Percentiles rank a stretch among this genome's conserved stretches.
Conservation (phyloP, 2,113 vertebrate genomes). For the Grammomys surdaster region DNA sequence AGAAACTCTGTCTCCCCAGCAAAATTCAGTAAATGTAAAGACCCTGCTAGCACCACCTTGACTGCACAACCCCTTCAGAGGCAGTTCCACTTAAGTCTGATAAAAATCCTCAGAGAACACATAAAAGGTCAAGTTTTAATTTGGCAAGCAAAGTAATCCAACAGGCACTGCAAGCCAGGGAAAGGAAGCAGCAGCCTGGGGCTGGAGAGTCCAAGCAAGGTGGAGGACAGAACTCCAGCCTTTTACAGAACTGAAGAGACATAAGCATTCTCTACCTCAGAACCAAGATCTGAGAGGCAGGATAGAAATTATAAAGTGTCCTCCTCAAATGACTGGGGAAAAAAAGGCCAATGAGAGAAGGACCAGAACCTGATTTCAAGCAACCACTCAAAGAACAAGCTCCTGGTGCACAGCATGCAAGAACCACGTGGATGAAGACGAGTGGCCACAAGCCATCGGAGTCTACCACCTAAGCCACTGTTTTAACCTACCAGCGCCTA, state of each 20-base stretch:
- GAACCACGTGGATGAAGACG: background rate
- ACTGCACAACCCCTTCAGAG: constrained; percentile 48
- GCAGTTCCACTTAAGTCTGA: constrained; percentile 61
- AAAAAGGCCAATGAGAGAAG: background rate
- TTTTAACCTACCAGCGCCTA: background rate
- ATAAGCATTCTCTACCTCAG: background rate
- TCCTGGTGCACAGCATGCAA: background rate
- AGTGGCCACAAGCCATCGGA: background rate
- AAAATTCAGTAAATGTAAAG: background rate
- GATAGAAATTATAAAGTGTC: background rate
- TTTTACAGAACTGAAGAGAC: background rate
- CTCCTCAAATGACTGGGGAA: background rate
- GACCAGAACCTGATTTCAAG: background rate
- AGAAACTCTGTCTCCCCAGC: constrained; percentile 22
- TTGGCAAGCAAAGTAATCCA: constrained; percentile 83
- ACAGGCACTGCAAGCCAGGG: constrained; percentile 75
- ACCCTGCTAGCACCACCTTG: background rate
- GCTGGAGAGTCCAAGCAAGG: constrained; percentile 31
- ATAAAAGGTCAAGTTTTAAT: constrained; percentile 80
- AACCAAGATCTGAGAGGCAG: background rate
- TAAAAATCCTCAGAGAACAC: constrained; percentile 77
- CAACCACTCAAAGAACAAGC: background rate
- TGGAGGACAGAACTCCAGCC: background rate
- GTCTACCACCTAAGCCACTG: background rate
- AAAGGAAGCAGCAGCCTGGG: constrained; percentile 42